Percentiles rank a stretch among this genome's conserved stretches.
Conservation (phyloP, 2,888 invertebrate species). For the Nymphalis urticae region DNA sequence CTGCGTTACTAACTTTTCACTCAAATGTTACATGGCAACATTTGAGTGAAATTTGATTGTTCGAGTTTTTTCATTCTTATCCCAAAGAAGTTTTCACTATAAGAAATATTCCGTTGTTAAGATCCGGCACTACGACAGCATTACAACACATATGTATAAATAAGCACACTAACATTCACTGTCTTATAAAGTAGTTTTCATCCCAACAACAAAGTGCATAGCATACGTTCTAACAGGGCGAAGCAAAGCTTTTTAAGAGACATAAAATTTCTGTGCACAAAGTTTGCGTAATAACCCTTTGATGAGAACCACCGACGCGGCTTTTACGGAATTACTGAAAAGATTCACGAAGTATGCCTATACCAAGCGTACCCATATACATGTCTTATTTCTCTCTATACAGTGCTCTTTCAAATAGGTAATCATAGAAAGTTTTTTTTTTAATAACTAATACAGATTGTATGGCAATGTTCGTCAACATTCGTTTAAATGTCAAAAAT, state of each 20-base stretch:
- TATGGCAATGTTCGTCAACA: too few relatives aligned
- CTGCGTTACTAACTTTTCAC: too few relatives aligned
- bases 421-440: background rate
- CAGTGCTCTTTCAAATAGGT: slow-evolving; percentile 11
- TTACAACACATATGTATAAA: background rate
- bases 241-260: slow-evolving; percentile 34
- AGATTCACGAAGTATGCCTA: slow-evolving; percentile 20
- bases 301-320: slow-evolving; percentile 30
- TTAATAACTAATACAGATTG: background rate
- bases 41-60: too few relatives aligned
- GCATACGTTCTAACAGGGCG: slow-evolving; percentile 19
- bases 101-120: too few relatives aligned
- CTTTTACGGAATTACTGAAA: slow-evolving; percentile 40
- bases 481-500: too few relatives aligned
- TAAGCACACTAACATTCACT: background rate
- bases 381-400: slow-evolving; percentile 12
- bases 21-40: too few relatives aligned
- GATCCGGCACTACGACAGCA: background rate
- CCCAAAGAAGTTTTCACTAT: too few relatives aligned
- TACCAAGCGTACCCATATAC: slow-evolving; percentile 14
- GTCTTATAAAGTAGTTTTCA: slow-evolving; percentile 10
- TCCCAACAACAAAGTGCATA: slow-evolving; percentile 6
- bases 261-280: slow-evolving; percentile 33
- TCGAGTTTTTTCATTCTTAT: too few relatives aligned
- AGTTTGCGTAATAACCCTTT: slow-evolving; percentile 39